These are phyloP conservation scores for Caloenas nicobarica DNA, from an alignment of 2,113 vertebrate genomes.

Conservation along the genomic window DNA sequence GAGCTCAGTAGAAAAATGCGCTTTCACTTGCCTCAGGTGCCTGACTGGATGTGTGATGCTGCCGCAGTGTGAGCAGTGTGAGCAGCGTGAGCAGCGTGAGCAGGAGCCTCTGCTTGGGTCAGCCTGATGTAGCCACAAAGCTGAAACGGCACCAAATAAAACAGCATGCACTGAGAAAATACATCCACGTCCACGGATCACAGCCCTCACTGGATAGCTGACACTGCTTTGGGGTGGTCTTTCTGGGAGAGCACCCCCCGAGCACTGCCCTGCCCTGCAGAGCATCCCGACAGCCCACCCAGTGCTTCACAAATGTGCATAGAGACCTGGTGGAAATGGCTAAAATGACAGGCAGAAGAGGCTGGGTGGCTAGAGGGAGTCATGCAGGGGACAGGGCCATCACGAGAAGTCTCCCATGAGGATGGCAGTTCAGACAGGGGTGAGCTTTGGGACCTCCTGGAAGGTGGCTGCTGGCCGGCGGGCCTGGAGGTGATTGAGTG, in stretches of 20 bases:
- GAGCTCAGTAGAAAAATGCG: neutral
- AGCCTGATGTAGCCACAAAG: neutral
- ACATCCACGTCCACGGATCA: fast-evolving
- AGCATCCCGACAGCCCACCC: neutral
- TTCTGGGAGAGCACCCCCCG: neutral
- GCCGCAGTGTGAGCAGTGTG: neutral
- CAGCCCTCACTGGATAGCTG: fast-evolving
- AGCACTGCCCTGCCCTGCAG: neutral
- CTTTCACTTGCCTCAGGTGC: neutral
- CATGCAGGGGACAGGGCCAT: fast-evolving
- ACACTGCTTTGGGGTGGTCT: neutral
- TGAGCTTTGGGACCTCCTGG: neutral
- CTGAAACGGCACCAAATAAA: neutral
- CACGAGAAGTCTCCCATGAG: fast-evolving
- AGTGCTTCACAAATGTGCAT: neutral
- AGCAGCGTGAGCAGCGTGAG: neutral
- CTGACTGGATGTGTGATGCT: fast-evolving
- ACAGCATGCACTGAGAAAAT: neutral
- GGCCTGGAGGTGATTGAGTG: neutral
- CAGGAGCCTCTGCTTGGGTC: neutral
- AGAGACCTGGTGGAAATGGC: neutral
- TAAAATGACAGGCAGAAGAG: fast-evolving
- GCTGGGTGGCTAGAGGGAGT: fast-evolving
- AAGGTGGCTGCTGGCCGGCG: neutral
- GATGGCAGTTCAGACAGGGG: neutral